Percentiles rank a stretch among this genome's conserved stretches.
phyloP scores from a whole-genome alignment of 1,140 invertebrate genomes.

The Hylaeus volcanicus region DNA sequence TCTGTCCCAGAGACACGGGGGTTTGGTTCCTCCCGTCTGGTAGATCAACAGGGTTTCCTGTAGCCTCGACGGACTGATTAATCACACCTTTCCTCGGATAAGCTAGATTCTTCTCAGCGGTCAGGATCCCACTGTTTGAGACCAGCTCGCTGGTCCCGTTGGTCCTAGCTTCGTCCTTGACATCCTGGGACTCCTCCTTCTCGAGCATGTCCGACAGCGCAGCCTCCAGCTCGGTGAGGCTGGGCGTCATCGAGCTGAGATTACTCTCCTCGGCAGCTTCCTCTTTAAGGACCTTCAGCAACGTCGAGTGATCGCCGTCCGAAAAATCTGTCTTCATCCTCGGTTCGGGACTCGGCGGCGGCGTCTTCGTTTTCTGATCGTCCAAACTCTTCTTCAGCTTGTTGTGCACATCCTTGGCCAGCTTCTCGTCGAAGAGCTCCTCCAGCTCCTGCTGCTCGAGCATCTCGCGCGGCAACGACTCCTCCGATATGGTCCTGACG shows the following conservation, averaged over 20 bases:
- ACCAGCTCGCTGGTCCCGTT: conserved; percentile 31
- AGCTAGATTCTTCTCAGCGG: conserved; percentile 40
- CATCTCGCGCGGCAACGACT: conserved; percentile 76
- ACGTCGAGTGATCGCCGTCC: conserved; percentile 66
- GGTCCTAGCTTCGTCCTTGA: conserved; percentile 11
- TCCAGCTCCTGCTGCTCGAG: conserved; percentile 67
- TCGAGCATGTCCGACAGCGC: conserved; percentile 78
- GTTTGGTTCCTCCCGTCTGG: background rate
- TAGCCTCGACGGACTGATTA: conserved; percentile 4
- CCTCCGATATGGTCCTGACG: conserved; percentile 76
- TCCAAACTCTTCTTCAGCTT: conserved; percentile 46
- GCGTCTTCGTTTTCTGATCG: conserved; percentile 61
- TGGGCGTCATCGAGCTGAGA: conserved; percentile 77
- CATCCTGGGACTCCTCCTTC: conserved; percentile 65
- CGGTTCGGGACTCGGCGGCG: conserved; percentile 71
- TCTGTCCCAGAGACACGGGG: conserved; percentile 25
- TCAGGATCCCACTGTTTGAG: conserved; percentile 66
- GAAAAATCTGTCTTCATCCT: conserved; percentile 64
- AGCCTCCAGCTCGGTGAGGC: conserved; percentile 76
- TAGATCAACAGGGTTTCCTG: background rate
- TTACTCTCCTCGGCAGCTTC: conserved; percentile 69
- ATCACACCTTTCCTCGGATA: background rate
- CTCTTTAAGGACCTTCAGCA: conserved; percentile 70
- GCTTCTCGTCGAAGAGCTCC: conserved; percentile 62
- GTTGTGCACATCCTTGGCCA: conserved; percentile 56